Evolutionary conservation across 2,113 vertebrate genomes (phyloP).

Genomic region (Spilogale gracilis): DNA sequence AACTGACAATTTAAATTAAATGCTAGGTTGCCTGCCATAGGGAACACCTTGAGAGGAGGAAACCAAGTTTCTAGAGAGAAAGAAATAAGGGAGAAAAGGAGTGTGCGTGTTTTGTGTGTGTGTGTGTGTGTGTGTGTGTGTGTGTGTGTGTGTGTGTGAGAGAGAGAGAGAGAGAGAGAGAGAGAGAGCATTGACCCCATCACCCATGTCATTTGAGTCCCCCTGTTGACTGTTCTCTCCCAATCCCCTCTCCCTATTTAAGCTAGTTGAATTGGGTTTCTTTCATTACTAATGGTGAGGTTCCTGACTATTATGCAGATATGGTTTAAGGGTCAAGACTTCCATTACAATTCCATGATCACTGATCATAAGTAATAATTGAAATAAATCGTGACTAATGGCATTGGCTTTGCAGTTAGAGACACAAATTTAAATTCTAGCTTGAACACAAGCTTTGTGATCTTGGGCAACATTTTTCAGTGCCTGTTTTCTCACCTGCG

Average conservation of each 20-base stretch:
- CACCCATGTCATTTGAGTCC: background rate
- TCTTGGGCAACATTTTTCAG: background rate
- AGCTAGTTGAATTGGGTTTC: background rate
- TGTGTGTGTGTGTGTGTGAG: background rate
- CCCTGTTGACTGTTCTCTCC: background rate
- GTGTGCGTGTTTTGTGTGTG: background rate
- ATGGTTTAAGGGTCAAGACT: too few species aligned
- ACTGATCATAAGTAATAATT: background rate
- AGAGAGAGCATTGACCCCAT: background rate
- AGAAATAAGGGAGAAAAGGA: background rate
- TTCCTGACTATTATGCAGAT: background rate
- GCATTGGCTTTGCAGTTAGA: background rate
- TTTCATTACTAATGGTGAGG: background rate
- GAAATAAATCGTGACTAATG: background rate
- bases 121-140: background rate
- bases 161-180: background rate
- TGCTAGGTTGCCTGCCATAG: background rate
- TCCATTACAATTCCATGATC: too few species aligned
- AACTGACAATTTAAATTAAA: background rate
- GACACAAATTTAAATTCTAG: background rate
- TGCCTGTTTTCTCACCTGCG: background rate
- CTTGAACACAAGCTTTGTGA: background rate
- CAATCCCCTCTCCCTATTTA: background rate
- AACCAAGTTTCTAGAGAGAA: background rate
- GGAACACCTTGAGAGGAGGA: background rate